These are phyloP conservation scores for Chloroclystis v-ata DNA, from an alignment of 2,888 invertebrate species.

Conservation along the genomic window DNA sequence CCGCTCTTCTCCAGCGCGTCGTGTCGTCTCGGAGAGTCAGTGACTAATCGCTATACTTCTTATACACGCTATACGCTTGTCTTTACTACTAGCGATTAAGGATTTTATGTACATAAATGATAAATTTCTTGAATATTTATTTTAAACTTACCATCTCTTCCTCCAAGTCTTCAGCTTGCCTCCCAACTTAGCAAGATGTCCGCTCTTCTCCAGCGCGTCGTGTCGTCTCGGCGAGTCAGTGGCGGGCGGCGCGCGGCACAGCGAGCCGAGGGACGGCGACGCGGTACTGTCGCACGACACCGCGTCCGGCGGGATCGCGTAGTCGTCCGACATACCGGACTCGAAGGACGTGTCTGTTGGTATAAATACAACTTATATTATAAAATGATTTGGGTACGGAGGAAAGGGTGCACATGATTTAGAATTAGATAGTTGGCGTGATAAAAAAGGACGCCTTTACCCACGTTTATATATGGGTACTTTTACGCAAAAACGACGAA, in stretches of 20 bases:
- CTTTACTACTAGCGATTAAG: no score
- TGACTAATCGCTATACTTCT: no score
- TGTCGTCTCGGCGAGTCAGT: slow-evolving; percentile 71
- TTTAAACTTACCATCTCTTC: slow-evolving; percentile 90
- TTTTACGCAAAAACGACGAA: no score
- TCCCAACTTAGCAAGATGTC: slow-evolving; percentile 92
- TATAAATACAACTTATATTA: neutral
- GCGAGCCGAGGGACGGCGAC: slow-evolving; percentile 85
- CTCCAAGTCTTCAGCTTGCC: slow-evolving; percentile 98
- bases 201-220: slow-evolving; percentile 91
- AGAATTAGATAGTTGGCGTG: no score
- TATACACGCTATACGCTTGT: no score
- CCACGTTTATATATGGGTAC: no score
- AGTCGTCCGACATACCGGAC: slow-evolving; percentile 96
- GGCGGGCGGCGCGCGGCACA: slow-evolving; percentile 42
- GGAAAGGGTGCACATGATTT: no score
- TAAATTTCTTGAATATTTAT: no score
- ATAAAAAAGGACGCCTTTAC: no score
- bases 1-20: slow-evolving; percentile 93
- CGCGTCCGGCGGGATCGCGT: slow-evolving; percentile 97
- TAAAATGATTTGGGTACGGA: no score
- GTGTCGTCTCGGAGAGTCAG: slow-evolving; percentile 71
- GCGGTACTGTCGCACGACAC: slow-evolving; percentile 88
- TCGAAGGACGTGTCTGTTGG: slow-evolving; percentile 90
- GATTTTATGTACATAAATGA: no score